Base-by-base conservation (phyloP, 1,140 invertebrate species). In the Calephelis virginiensis region DNA sequence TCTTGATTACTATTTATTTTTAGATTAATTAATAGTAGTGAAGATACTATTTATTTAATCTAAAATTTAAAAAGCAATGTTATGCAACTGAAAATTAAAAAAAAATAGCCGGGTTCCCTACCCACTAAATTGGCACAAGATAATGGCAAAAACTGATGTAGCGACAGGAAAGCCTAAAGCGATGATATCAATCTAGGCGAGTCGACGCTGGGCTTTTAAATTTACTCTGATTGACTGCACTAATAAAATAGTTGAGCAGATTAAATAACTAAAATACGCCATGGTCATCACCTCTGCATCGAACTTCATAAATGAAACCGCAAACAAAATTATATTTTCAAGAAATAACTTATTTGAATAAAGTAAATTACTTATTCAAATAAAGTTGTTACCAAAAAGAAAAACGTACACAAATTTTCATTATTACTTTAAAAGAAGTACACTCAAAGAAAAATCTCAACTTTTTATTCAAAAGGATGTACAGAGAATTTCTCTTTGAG, bases 401-500 rank as follows among this genome's bases (percentile, higher is more conserved):
- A 65, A 65, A 45, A 45, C 43, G 45, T 45, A 70, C 61, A 60
- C 61, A 64, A 63, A 70, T 70, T 64, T 67, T 49, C 69, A 70
- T 70, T 67, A 70, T 70, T 70, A 67, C 49, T 70, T 70, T 53
- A 65, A 53, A 50, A 56, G 53, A 66, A 28, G 66, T 43, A 64
- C 63, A 67, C 56, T 67, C 62, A 69, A 69, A 69, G 67, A 66
- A 66, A 66, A 61, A 46, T 59, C 28, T 37, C 28, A 59, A 63
- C 64, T 71, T 47, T 63, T 67, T 69, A 60, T 64, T 71, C 66
- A 67, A 71, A 71, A 56, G 61, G 66, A 67, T 64, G 38, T 64
- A 43, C 62, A 38, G 50, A 49, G 64, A 67, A 62, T 64, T 67
- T 70, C 67, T 71, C 69, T 71, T 67, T 71, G 66, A 59, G 53